These are phyloP conservation scores for Drosophila azteca DNA, from an alignment of 1,140 invertebrate genomes.

Conservation along the genomic window DNA sequence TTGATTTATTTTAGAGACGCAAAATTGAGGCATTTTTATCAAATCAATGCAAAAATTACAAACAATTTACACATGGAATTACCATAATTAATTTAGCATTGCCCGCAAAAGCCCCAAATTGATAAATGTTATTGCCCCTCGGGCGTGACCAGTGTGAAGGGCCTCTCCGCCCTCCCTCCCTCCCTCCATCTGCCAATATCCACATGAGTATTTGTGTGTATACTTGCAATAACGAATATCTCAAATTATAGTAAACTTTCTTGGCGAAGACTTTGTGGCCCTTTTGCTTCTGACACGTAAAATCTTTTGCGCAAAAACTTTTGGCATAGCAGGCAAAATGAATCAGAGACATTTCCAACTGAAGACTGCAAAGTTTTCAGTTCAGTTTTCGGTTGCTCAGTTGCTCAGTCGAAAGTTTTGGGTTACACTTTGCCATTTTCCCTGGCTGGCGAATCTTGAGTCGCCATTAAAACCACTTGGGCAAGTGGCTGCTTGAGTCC, in stretches of 20 bases:
- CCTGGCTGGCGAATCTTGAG: conserved; percentile 18
- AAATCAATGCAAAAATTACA: conserved; percentile 75
- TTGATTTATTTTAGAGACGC: conserved; percentile 65
- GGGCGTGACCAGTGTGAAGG: neutral
- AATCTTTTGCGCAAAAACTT: conserved; percentile 49
- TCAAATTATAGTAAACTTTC: conserved; percentile 38
- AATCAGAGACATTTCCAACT: conserved; percentile 8
- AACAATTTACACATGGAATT: conserved; percentile 69
- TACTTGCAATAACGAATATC: neutral
- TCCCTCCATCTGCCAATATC: neutral
- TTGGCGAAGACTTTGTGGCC: neutral
- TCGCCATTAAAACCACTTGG: conserved; percentile 39
- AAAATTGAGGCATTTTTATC: conserved; percentile 49
- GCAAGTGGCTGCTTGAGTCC: conserved; percentile 32
- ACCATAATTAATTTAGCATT: conserved; percentile 74
- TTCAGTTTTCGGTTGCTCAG: neutral
- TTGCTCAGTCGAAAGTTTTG: conserved; percentile 30
- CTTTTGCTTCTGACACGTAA: conserved; percentile 26
- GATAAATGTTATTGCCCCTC: conserved; percentile 59
- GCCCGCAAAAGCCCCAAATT: conserved; percentile 29
- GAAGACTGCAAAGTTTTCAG: conserved; percentile 27
- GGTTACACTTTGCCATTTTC: conserved; percentile 23
- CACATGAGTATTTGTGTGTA: conserved; percentile 7
- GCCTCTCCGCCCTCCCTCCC: neutral
- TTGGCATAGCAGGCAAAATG: conserved; percentile 6